A percentile compares a stretch with the other conserved stretches of the same genome.
Evolutionary conservation across 2,113 vertebrate genomes (phyloP).

Genomic region (Eudyptes chrysolophus): DNA sequence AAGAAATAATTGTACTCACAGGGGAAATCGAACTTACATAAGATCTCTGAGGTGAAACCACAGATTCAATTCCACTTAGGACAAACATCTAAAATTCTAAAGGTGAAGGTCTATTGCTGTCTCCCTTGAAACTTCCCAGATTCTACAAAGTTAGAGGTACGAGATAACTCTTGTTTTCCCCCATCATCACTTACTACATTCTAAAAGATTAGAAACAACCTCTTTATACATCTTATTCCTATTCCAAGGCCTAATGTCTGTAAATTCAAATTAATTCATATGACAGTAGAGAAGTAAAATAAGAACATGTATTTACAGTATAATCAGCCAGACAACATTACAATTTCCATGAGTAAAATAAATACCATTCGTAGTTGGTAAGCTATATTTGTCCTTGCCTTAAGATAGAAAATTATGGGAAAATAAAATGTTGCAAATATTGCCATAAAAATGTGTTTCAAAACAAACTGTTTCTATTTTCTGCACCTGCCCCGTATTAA

Average conservation of each 20-base stretch:
- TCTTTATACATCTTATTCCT: background rate
- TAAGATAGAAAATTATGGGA: background rate
- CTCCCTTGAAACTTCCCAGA: background rate
- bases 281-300: background rate
- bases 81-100: background rate
- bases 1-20: conserved; percentile 51
- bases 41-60: background rate
- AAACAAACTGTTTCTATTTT: conserved; percentile 4
- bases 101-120: background rate
- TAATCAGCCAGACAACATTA: background rate
- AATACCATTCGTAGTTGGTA: background rate
- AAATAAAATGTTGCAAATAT: background rate
- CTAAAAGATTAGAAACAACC: background rate
- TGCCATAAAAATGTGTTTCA: background rate
- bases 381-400: background rate
- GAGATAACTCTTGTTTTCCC: background rate
- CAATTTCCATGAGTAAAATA: background rate
- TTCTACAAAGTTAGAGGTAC: background rate
- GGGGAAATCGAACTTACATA: background rate
- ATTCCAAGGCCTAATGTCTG: background rate
- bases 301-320: background rate
- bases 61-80: background rate
- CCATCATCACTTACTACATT: background rate
- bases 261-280: background rate
- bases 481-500: background rate